These are phyloP conservation scores for Loris lydekkerianus DNA, from an alignment of 2,797 vertebrate species.

Conservation along the genomic window DNA sequence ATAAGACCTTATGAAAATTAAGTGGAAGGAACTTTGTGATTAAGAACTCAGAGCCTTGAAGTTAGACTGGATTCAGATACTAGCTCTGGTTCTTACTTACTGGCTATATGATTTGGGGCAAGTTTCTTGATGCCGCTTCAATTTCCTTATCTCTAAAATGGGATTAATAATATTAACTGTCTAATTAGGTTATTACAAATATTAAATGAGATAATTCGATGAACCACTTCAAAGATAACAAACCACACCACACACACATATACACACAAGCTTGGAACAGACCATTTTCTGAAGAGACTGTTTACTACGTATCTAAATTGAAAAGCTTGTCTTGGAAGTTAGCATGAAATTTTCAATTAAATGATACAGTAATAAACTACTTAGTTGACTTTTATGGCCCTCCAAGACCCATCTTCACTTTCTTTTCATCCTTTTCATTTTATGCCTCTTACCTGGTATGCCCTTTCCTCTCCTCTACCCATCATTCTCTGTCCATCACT, in stretches of 20 bases:
- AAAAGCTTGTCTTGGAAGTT: conserved; percentile 34
- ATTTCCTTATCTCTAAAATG: conserved; percentile 18
- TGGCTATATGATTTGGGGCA: background rate
- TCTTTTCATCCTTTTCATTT: conserved; percentile 28
- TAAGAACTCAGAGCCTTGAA: conserved; percentile 52
- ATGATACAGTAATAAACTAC: conserved; percentile 21
- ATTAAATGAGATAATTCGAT: conserved; percentile 43
- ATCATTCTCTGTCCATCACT: conserved; percentile 12
- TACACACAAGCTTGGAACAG: background rate
- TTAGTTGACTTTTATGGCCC: conserved; percentile 25
- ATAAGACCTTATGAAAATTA: conserved; percentile 38
- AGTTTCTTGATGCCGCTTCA: conserved; percentile 29
- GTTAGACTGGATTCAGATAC: background rate
- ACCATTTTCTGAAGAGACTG: conserved; percentile 50
- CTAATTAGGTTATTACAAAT: background rate
- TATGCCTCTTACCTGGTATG: background rate
- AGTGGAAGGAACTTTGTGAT: conserved; percentile 31
- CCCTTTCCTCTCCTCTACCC: background rate
- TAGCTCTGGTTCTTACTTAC: conserved; percentile 21
- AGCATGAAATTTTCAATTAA: conserved; percentile 47
- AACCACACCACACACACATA: background rate
- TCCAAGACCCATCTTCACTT: conserved; percentile 16
- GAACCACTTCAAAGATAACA: conserved; percentile 17
- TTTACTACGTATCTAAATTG: conserved; percentile 17
- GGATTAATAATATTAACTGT: background rate